phyloP scores from a whole-genome alignment of 2,888 invertebrate genomes.

The Pherbina coryleti region DNA sequence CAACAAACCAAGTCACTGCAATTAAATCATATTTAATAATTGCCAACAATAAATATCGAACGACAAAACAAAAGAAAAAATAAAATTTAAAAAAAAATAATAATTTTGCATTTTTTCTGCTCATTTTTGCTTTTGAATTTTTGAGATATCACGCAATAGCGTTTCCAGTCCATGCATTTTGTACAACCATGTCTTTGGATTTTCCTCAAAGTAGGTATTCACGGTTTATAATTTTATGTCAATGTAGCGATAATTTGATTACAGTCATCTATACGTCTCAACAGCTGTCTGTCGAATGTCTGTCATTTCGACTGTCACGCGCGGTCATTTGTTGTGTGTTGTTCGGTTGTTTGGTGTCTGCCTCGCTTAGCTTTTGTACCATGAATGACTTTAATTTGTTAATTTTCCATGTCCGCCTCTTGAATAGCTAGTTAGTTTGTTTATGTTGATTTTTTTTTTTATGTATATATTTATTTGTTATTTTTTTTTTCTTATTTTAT shows the following conservation, averaged over 20 bases:
- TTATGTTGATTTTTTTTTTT: neutral
- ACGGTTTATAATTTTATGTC: constrained; percentile 26
- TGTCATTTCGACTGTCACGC: neutral
- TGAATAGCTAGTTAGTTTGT: neutral
- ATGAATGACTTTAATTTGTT: constrained; percentile 19
- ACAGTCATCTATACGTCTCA: neutral
- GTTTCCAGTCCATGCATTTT: neutral
- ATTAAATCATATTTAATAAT: constrained; percentile 31
- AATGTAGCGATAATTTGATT: constrained; percentile 31
- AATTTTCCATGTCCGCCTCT: constrained; percentile 32
- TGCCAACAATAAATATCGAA: neutral
- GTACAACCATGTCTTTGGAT: neutral
- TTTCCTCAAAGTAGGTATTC: constrained; percentile 13
- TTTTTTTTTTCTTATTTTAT: neutral
- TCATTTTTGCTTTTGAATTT: neutral
- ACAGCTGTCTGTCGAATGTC: constrained; percentile 1
- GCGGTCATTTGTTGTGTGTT: neutral
- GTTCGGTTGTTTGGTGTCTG: neutral
- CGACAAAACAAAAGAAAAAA: neutral
- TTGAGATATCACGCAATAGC: neutral
- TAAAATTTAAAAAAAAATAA: neutral
- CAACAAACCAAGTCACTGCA: neutral
- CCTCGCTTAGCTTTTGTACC: neutral
- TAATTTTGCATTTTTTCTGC: neutral
- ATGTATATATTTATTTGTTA: neutral